A percentile compares a stretch with the other conserved stretches of the same genome.
Conservation (phyloP, 2,113 vertebrate genomes). For the Terrapene triunguis region DNA sequence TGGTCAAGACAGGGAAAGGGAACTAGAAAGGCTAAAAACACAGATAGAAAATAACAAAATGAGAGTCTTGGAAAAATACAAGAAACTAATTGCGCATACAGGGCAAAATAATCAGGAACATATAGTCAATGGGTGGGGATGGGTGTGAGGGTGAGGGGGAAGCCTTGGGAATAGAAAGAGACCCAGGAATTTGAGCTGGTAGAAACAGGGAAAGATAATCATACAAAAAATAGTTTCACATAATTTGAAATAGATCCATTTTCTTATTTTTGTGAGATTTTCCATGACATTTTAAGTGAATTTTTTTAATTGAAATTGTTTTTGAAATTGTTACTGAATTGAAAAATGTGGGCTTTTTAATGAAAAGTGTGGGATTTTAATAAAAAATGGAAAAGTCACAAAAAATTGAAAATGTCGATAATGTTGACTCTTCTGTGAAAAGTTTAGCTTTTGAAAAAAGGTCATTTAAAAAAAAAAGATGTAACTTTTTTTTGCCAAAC, state of each 20-base stretch:
- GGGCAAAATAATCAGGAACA: background rate
- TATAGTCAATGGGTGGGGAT: background rate
- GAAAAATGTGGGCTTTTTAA: background rate
- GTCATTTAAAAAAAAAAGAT: background rate
- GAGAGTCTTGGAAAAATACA: background rate
- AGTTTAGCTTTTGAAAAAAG: background rate
- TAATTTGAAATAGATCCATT: background rate
- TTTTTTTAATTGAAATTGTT: background rate
- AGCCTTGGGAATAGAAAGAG: background rate
- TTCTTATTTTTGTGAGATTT: background rate
- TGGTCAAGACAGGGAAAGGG: constrained; percentile 29
- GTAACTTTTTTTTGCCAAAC: background rate
- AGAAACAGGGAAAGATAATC: constrained; percentile 15
- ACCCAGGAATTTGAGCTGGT: constrained; percentile 4
- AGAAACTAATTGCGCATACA: background rate
- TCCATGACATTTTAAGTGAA: background rate
- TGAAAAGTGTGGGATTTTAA: background rate
- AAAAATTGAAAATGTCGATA: background rate
- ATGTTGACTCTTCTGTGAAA: background rate
- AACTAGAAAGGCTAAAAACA: background rate
- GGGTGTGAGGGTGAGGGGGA: background rate
- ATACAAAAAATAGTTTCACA: background rate
- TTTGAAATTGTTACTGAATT: background rate
- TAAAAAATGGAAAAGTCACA: background rate
- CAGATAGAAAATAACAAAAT: constrained; percentile 12